Evolutionary conservation across 2,113 vertebrate genomes (phyloP).

Genomic region (Hemibagrus wyckioides): DNA sequence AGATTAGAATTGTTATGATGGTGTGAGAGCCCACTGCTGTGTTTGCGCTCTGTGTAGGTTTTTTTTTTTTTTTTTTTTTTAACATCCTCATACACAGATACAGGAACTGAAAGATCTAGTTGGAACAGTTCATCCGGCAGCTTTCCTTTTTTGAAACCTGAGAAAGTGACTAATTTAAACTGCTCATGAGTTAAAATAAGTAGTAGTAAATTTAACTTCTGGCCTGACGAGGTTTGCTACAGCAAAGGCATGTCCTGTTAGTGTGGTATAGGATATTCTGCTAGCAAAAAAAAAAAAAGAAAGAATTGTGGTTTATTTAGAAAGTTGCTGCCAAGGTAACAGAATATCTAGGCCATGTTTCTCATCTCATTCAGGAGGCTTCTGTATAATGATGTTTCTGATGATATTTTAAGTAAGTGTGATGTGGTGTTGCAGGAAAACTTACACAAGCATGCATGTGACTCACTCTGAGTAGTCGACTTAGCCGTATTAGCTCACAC

Average conservation of each 20-base stretch:
- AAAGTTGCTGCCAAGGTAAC: not conserved
- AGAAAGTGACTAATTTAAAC: not conserved
- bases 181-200: not conserved
- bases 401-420: not conserved
- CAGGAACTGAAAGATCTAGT: constrained; percentile 27
- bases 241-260: not conserved
- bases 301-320: not conserved
- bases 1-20: not conserved
- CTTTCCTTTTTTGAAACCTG: not conserved
- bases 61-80: not conserved
- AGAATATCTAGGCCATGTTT: not conserved
- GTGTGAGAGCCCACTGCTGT: not conserved
- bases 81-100: not conserved
- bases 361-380: not conserved
- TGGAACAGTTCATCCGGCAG: not conserved
- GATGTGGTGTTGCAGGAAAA: not conserved
- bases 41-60: not conserved
- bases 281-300: not conserved
- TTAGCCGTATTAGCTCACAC: not conserved
- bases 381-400: not conserved
- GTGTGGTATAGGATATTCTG: not conserved
- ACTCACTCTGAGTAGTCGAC: not conserved
- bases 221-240: not conserved
- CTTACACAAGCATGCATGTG: not conserved
- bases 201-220: not conserved